Evolutionary conservation across 2,888 invertebrate species (phyloP).

Genomic region (Clunio marinus): DNA sequence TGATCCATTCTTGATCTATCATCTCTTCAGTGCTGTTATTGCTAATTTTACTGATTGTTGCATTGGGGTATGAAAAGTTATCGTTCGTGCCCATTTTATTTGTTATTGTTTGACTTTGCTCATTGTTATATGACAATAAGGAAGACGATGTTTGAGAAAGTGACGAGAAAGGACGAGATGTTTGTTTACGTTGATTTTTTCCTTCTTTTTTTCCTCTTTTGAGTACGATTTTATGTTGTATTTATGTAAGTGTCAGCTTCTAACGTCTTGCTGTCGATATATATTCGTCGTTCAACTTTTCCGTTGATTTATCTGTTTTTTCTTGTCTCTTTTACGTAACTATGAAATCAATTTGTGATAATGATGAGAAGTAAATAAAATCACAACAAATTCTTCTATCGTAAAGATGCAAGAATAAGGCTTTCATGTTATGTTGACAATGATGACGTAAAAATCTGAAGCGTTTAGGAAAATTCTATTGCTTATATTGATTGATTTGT

Average conservation of each 20-base stretch:
- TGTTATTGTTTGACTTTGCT: constrained; percentile 21
- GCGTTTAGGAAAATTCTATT: constrained; percentile 7
- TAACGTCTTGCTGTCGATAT: too few relatives aligned
- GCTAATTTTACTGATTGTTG: constrained; percentile 38
- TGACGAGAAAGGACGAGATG: constrained; percentile 21
- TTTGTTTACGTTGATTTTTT: neutral
- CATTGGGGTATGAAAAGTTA: neutral
- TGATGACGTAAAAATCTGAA: neutral
- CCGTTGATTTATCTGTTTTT: neutral
- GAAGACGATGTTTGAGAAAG: constrained; percentile 35
- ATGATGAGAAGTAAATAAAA: constrained; percentile 22
- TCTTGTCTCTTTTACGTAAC: neutral
- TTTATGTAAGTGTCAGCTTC: neutral
- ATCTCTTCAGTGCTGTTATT: constrained; percentile 33
- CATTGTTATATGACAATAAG: constrained; percentile 24
- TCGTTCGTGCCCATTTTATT: constrained; percentile 1
- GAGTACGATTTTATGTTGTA: neutral
- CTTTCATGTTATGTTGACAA: constrained; percentile 21
- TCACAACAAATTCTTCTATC: constrained; percentile 23
- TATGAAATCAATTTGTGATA: neutral
- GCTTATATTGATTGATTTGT: constrained; percentile 19
- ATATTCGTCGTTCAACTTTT: neutral
- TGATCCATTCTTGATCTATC: constrained; percentile 52
- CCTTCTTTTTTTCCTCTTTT: neutral
- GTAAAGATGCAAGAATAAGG: constrained; percentile 26